These are phyloP conservation scores for Labroides dimidiatus DNA, from an alignment of 2,797 vertebrate species.

Conservation along the genomic window DNA sequence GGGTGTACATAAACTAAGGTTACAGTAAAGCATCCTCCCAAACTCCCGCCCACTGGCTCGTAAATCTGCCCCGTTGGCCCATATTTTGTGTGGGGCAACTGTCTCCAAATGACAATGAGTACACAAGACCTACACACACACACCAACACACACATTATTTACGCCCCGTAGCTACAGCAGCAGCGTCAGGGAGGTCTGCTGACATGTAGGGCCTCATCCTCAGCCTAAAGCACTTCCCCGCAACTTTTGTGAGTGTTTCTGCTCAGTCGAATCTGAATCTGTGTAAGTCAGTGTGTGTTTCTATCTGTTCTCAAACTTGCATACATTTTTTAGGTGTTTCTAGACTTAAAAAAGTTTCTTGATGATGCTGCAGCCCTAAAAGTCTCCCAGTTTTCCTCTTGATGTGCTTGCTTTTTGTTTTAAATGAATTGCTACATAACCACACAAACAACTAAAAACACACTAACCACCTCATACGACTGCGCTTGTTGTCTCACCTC, in stretches of 20 bases:
- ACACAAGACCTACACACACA: conserved; percentile 18
- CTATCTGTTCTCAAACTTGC: not conserved
- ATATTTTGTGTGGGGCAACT: conserved; percentile 67
- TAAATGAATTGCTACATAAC: too few species aligned
- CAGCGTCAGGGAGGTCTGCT: conserved; percentile 64
- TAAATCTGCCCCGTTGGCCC: conserved; percentile 70
- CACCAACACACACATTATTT: conserved; percentile 18
- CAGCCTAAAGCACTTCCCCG: conserved; percentile 55
- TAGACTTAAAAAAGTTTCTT: too few species aligned
- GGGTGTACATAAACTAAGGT: conserved; percentile 35
- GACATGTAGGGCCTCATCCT: conserved; percentile 63
- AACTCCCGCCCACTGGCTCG: conserved; percentile 41
- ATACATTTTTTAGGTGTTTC: too few species aligned
- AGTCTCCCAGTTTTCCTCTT: too few species aligned
- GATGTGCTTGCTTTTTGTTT: too few species aligned
- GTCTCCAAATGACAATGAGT: conserved; percentile 28
- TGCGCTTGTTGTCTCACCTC: conserved; percentile 17
- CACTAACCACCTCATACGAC: not conserved
- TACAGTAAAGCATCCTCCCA: conserved; percentile 59
- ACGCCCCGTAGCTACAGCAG: conserved; percentile 46
- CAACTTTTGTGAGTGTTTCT: conserved; percentile 1
- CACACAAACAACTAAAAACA: not conserved
- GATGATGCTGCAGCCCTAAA: too few species aligned
- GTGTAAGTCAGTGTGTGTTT: conserved; percentile 10
- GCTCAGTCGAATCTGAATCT: conserved; percentile 1